These are phyloP conservation scores for Gopherus evgoodei DNA, from an alignment of 2,113 vertebrate species.

Conservation along the genomic window DNA sequence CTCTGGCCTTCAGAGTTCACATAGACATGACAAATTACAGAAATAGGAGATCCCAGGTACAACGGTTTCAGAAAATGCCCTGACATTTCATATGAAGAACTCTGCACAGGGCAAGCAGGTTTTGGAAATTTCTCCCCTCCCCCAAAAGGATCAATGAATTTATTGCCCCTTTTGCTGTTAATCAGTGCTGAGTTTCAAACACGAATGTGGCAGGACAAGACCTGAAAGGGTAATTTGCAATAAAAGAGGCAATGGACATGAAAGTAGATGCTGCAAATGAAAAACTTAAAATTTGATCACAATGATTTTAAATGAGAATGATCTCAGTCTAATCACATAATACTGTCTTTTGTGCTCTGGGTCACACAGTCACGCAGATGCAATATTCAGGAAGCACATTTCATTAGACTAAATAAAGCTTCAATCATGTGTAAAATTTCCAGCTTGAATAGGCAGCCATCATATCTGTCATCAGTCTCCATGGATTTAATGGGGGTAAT, in stretches of 20 bases:
- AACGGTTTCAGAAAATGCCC: not conserved
- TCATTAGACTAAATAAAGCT: slow-evolving; percentile 97
- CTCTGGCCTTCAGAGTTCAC: fast-evolving
- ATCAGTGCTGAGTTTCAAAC: slow-evolving; percentile 49
- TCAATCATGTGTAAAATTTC: slow-evolving; percentile 98
- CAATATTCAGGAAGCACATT: slow-evolving; percentile 95
- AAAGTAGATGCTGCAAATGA: slow-evolving; percentile 74
- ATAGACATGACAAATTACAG: not conserved
- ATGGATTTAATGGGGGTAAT: slow-evolving; percentile 89
- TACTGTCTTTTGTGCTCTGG: slow-evolving; percentile 90
- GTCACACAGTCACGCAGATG: slow-evolving; percentile 88
- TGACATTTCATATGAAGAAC: not conserved
- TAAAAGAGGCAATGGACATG: slow-evolving; percentile 59
- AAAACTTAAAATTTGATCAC: slow-evolving; percentile 84
- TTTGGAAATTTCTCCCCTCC: slow-evolving; percentile 1
- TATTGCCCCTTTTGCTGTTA: slow-evolving; percentile 48
- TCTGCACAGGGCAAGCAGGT: not conserved
- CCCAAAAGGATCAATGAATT: slow-evolving; percentile 19
- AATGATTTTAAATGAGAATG: slow-evolving; percentile 88
- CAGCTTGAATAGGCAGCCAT: slow-evolving; percentile 91
- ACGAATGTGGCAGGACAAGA: slow-evolving; percentile 57
- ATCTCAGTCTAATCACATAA: slow-evolving; percentile 90
- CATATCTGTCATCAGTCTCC: slow-evolving; percentile 91
- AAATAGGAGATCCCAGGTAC: not conserved
- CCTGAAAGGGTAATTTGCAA: slow-evolving; percentile 66